Evolutionary conservation across 2,113 vertebrate genomes (phyloP), one percentile per base, ranked within the genome.

Genomic region (Entelurus aequoreus): DNA sequence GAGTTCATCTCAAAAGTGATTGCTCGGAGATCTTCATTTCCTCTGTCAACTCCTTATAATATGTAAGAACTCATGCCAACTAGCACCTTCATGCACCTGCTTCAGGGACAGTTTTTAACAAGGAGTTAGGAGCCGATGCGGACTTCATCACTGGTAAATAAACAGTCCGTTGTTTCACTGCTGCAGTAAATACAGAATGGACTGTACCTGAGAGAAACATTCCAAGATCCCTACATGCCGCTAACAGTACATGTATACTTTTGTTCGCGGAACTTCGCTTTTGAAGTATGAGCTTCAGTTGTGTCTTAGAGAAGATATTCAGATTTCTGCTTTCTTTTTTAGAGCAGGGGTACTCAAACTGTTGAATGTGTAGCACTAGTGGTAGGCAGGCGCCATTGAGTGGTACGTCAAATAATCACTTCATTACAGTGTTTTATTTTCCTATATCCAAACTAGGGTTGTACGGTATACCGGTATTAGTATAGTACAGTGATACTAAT

Each of bases 101-200:
- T 55, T 70, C 59, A 54, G 56, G 60, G 57, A 21, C 19, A 59
- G 37, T 71, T 84, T 81, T 82, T 80, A 74, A 48, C 57, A 28
- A 53, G 37, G 53, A 76, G 60, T 59, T 48, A 65, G 11, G 48
- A 75, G 72, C 71, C 72, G 76, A 73, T 51, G 71, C 77, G 76
- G 65, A 69, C 60, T 44, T 44, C 9, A 55, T 69, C 51, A 74
- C 21, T 63, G 65, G 59, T 46, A 38, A 86, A 79, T 78, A 76
- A 79, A 79, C 68, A 77, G 55, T 74, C 67, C 62, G 62, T 51
- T 63, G 51, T 51, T 49, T 79, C 66, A 72, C 76, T 67, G 63
- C 44, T 67, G 69, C 81, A 78, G 71, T 64, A 77, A 82, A 80
- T 71, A 80, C 21, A 78, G 78, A 78, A 69, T 72, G 42, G 2